A percentile compares a stretch with the other conserved stretches of the same genome.
These are phyloP conservation scores for Eucera pruinosa DNA, from an alignment of 2,888 invertebrate species.

Conservation along the genomic window DNA sequence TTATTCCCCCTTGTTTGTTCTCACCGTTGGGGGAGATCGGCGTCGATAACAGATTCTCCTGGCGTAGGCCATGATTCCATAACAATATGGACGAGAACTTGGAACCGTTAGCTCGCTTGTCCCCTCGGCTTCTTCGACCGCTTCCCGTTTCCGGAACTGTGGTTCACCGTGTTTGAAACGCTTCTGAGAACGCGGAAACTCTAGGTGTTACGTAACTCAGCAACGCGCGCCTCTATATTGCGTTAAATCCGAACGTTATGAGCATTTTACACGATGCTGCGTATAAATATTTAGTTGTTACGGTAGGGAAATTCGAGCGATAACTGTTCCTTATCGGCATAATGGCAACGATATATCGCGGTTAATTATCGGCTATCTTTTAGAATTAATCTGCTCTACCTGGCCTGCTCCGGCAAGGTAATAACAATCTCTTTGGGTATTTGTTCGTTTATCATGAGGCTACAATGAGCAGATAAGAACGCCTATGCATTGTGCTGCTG, in stretches of 20 bases:
- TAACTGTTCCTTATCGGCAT: not conserved
- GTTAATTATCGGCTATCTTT: constrained; percentile 16
- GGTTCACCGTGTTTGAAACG: constrained; percentile 35
- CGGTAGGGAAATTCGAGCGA: not conserved
- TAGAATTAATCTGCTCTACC: constrained; percentile 14
- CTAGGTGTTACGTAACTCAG: constrained; percentile 25
- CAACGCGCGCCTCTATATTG: constrained; percentile 12
- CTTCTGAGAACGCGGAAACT: constrained; percentile 50
- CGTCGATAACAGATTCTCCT: constrained; percentile 60
- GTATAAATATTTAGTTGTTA: not conserved
- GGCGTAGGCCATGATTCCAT: constrained; percentile 53
- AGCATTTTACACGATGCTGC: not conserved
- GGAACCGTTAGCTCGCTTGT: constrained; percentile 56
- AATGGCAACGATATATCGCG: not conserved
- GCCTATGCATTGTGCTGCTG: constrained; percentile 17
- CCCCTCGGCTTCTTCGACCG: constrained; percentile 44
- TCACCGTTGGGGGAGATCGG: constrained; percentile 58
- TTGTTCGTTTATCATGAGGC: constrained; percentile 19
- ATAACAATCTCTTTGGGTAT: constrained; percentile 24
- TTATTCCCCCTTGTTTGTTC: constrained; percentile 66
- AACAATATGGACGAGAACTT: constrained; percentile 58
- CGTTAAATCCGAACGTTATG: constrained; percentile 12
- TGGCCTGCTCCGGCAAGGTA: not conserved
- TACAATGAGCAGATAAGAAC: constrained; percentile 23
- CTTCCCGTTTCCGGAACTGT: constrained; percentile 62